Evolutionary conservation across 2,888 invertebrate species (phyloP), one percentile per base, ranked within the genome.

Genomic region (Cepaea hortensis): DNA sequence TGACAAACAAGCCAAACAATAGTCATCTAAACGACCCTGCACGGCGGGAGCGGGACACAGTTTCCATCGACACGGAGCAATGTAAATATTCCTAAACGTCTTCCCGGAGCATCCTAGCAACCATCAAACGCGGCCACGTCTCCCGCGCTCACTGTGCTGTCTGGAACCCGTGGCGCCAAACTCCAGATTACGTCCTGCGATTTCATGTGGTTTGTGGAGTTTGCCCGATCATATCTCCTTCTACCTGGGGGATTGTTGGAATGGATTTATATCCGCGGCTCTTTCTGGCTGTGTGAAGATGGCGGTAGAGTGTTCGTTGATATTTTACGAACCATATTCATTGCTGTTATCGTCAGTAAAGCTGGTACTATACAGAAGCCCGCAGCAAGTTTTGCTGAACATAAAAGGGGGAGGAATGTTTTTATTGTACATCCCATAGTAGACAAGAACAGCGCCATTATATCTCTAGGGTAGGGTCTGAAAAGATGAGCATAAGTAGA

Each of bases 141-240:
- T 79, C 62, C 62, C 79, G 1, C 15, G 23, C 79, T 62, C 35
- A 79, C 79, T 13, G 35, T 46, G 62, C 79, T 79, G 79, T 62
- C 79, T 79, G 79, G 79, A 79, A 79, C 79, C 62, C 23, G 61
- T 79, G 79, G 79, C 79, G 79, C 79, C 79, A 79, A 62, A 62
- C 62, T 35, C 62, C 23, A 79, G 79, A 79, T 79, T 79, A 18
- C 62, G 79, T 4, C 62, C 61, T 3, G 79, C 61, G 62, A 79
- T 79, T 62, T 23, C 50, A n/a, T 18, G 13, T 62, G 79, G 62
- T 79, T 62, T 35, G 6, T 61, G 9, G 35, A 9, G 79, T 62
- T 79, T 79, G n/a, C 62, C 35, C 13, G 79, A 79, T 79, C 79
- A 46, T 79, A 79, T 79, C 79, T 79, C 79, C 11, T 35, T 61